These are phyloP conservation scores for Diaperis boleti DNA, from an alignment of 2,888 invertebrate species.

Conservation along the genomic window DNA sequence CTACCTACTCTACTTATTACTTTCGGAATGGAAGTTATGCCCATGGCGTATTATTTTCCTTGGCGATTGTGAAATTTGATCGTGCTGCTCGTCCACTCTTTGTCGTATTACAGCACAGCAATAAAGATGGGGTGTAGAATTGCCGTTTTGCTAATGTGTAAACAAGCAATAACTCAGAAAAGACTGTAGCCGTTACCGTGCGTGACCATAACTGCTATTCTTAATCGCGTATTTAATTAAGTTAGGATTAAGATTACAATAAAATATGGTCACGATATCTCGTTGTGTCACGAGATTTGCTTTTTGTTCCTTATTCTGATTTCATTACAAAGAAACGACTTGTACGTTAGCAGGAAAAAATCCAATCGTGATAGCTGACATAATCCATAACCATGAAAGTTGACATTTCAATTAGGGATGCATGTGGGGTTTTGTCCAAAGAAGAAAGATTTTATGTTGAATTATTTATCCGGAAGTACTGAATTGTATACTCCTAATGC, in stretches of 20 bases:
- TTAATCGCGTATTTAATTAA: slow-evolving; percentile 64
- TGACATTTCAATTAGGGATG: slow-evolving; percentile 27
- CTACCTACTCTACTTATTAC: slow-evolving; percentile 39
- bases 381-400: neutral
- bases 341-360: slow-evolving; percentile 17
- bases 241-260: slow-evolving; percentile 65
- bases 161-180: slow-evolving; percentile 51
- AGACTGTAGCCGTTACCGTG: slow-evolving; percentile 47
- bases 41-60: neutral
- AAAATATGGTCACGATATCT: slow-evolving; percentile 63
- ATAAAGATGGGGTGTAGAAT: neutral
- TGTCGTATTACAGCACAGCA: neutral
- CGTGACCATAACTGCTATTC: slow-evolving; percentile 55
- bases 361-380: slow-evolving; percentile 14
- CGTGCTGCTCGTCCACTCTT: neutral
- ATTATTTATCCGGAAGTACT: too few species aligned
- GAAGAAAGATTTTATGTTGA: too few species aligned
- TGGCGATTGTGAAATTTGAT: neutral
- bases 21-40: slow-evolving; percentile 28
- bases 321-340: slow-evolving; percentile 42
- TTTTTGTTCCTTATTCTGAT: slow-evolving; percentile 41
- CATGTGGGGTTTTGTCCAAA: too few species aligned
- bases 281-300: slow-evolving; percentile 55
- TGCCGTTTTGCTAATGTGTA: slow-evolving; percentile 45
- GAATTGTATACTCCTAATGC: too few species aligned